These are phyloP conservation scores for Antennarius striatus DNA, from an alignment of 2,113 vertebrate species.

Conservation along the genomic window DNA sequence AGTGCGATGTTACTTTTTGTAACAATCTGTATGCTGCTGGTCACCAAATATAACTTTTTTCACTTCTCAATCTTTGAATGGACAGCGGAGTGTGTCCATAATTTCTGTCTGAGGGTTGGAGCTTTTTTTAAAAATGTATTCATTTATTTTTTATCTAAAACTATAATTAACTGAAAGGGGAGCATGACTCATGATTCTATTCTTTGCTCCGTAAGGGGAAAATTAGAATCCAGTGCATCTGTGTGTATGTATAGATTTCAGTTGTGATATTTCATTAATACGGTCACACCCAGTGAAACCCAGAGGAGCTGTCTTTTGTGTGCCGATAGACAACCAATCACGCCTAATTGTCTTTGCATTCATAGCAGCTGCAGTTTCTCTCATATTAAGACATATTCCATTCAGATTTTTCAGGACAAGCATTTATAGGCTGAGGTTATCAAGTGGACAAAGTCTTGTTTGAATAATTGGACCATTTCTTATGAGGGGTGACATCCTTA, in stretches of 20 bases:
- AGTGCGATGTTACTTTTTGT: conserved; percentile 55
- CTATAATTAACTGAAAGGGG: conserved; percentile 21
- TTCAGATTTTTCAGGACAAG: conserved; percentile 76
- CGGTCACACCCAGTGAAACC: conserved; percentile 61
- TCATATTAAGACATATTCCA: conserved; percentile 83
- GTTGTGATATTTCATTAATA: conserved; percentile 54
- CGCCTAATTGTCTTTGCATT: conserved; percentile 75
- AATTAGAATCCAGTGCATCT: conserved; percentile 41
- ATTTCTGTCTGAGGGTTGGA: neutral
- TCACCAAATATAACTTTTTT: conserved; percentile 18
- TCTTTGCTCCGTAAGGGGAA: conserved; percentile 32
- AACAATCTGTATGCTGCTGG: conserved; percentile 24
- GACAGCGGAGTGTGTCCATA: neutral
- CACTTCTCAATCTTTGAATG: conserved; percentile 5
- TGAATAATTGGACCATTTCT: conserved; percentile 85
- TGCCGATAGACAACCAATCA: conserved; percentile 75
- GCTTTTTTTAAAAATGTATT: no score
- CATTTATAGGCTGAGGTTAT: conserved; percentile 79
- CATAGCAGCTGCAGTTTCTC: conserved; percentile 81
- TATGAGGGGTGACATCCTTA: conserved; percentile 81
- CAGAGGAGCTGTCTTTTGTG: conserved; percentile 61
- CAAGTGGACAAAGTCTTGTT: conserved; percentile 78
- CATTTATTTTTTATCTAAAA: neutral
- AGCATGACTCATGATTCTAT: conserved; percentile 13
- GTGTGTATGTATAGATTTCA: conserved; percentile 49